These are phyloP conservation scores for Steinernema feltiae DNA, from an alignment of 1,140 invertebrate genomes.

Conservation along the genomic window DNA sequence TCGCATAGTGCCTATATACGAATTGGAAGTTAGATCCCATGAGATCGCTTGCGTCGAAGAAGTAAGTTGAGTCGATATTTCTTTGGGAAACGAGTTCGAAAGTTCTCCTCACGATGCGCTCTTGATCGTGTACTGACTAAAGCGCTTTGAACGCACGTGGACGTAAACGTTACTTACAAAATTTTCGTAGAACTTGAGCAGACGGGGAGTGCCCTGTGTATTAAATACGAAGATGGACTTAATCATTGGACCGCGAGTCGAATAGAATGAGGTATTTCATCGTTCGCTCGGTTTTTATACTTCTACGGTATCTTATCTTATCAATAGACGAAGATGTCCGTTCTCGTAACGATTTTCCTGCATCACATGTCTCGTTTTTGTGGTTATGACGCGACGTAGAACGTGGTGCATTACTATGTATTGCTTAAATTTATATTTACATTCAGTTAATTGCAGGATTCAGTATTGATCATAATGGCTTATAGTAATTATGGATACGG, in stretches of 20 bases:
- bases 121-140: slow-evolving; percentile 97
- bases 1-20: slow-evolving; percentile 97
- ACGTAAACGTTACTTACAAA: slow-evolving; percentile 71
- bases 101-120: slow-evolving; percentile 97
- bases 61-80: slow-evolving; percentile 99
- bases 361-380: too few relatives aligned
- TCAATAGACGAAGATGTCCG: not conserved
- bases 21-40: slow-evolving; percentile 96
- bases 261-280: not conserved
- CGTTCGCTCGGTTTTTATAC: not conserved
- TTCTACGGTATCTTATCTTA: not conserved
- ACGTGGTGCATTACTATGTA: too few relatives aligned
- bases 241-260: slow-evolving; percentile 78
- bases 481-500: not conserved
- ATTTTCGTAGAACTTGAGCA: slow-evolving; percentile 96
- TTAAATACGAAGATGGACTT: slow-evolving; percentile 99
- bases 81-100: slow-evolving; percentile 96
- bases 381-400: too few relatives aligned
- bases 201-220: slow-evolving; percentile 94
- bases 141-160: not conserved
- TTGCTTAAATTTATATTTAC: not conserved
- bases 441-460: not conserved
- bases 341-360: too few relatives aligned
- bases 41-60: slow-evolving; percentile 93
- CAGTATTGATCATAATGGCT: too few relatives aligned